Conservation (phyloP, 1,140 invertebrate genomes). For the Rhynchophorus ferrugineus region DNA sequence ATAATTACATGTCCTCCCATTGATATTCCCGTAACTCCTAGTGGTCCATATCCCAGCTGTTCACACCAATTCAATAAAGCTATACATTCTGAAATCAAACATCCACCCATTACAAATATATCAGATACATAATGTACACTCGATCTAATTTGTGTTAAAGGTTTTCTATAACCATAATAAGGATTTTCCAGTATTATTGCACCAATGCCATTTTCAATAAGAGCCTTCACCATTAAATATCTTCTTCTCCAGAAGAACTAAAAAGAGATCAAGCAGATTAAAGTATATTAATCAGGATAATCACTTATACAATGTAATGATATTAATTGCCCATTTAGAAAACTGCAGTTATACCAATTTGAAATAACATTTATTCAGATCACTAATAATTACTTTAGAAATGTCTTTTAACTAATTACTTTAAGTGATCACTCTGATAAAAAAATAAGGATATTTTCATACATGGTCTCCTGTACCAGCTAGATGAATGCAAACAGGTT, state of each 20-base stretch:
- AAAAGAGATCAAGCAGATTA: slow-evolving; percentile 34
- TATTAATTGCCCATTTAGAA: too few relatives aligned
- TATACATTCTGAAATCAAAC: slow-evolving; percentile 87
- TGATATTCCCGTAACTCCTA: slow-evolving; percentile 94
- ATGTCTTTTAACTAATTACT: too few relatives aligned
- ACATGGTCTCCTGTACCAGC: slow-evolving; percentile 99
- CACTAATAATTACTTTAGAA: too few relatives aligned
- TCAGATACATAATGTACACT: slow-evolving; percentile 93
- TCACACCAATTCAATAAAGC: slow-evolving; percentile 93
- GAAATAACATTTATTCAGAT: too few relatives aligned
- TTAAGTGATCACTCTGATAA: too few relatives aligned
- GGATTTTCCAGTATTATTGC: slow-evolving; percentile 96
- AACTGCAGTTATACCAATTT: too few relatives aligned
- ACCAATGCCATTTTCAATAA: slow-evolving; percentile 87
- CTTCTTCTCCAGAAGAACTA: slow-evolving; percentile 89
- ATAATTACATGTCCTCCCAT: slow-evolving; percentile 95
- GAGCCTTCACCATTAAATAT: slow-evolving; percentile 81
- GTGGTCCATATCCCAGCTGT: slow-evolving; percentile 75
- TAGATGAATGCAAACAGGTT: slow-evolving; percentile 87
- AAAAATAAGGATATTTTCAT: slow-evolving; percentile 39
- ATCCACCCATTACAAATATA: slow-evolving; percentile 98
- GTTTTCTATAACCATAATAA: slow-evolving; percentile 91
- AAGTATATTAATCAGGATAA: not conserved
- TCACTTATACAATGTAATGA: too few relatives aligned
- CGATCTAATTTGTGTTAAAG: slow-evolving; percentile 83